Evolutionary conservation across 2,888 invertebrate species (phyloP), one percentile per base, ranked within the genome.

Genomic region (Cordilura impudica): DNA sequence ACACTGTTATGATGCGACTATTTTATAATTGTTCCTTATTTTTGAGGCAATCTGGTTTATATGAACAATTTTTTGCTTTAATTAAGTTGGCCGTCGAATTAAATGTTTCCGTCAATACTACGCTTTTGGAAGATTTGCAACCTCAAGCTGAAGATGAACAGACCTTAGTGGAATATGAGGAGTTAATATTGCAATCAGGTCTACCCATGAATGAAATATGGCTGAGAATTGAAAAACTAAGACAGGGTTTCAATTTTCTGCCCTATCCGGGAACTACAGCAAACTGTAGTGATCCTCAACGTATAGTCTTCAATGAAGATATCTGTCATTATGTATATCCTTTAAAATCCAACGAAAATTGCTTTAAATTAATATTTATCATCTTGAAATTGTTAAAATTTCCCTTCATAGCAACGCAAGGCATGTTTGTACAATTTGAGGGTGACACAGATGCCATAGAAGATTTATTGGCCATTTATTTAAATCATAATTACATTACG

Each of bases 1-100:
- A 89, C 54, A 74, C 72, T 2, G 80, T 86, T 0, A 88, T 89
- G 87, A 61, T 92, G 90, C 86, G 92, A 91, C 85, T 92, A 90
- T 90, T 88, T 67, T 86, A 87, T 58, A 88, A 87, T 39, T 90
- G 89, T 26, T 86, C 87, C 81, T 84, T 92, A 3, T 94, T 94
- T 85, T 86, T 94, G 18, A 92, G 93, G 63, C 95, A 95, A 85
- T 93, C 93, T 6, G 95, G 95, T 0, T 91, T 94, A 73, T 93
- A 93, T 91, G 95, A 95, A 90, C 93, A 93, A 84, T 92, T 96
- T 84, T 94, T 94, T 92, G 93, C 94, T 80, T 90, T 95, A 39
- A 88, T 95, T 54, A 92, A 93, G 85, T 89, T 95, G 85, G 93
- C 93, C 84, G 89, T 94, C 29, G 93, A 93, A 82, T 90, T 95